Conservation (phyloP, 2,888 invertebrate species). For the Metallyticus violacea region DNA sequence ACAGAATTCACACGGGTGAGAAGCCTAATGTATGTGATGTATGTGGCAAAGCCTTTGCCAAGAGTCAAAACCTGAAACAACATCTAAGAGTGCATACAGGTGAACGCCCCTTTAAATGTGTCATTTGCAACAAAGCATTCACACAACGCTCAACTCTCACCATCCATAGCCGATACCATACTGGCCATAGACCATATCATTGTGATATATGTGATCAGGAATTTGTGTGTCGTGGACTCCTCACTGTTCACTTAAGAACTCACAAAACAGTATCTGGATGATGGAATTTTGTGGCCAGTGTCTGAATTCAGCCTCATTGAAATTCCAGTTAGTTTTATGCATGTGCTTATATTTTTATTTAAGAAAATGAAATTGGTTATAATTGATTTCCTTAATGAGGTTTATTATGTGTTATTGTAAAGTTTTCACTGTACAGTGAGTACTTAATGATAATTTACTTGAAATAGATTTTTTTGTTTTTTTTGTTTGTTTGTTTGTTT, state of each 20-base stretch:
- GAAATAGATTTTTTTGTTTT: too few species aligned
- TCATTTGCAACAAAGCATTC: conserved; percentile 42
- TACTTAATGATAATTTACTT: too few species aligned
- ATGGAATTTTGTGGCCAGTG: background rate
- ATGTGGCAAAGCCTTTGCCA: conserved; percentile 19
- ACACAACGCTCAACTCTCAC: conserved; percentile 41
- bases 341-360: background rate
- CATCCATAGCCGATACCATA: conserved; percentile 27
- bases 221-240: conserved; percentile 41
- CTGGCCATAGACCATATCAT: conserved; percentile 25
- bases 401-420: too few species aligned
- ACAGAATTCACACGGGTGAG: conserved; percentile 59
- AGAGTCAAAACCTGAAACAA: conserved; percentile 37
- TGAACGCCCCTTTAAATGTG: conserved; percentile 38
- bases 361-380: background rate
- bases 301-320: background rate
- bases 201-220: conserved; percentile 22
- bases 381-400: background rate
- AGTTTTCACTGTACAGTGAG: too few species aligned
- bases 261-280: background rate
- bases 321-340: background rate
- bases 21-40: conserved; percentile 58
- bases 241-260: conserved; percentile 39
- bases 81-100: conserved; percentile 38
- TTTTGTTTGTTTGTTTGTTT: too few species aligned